Evolutionary conservation across 2,797 vertebrate genomes (phyloP), one percentile per base, ranked within the genome.

Genomic region (Crocidura indochinensis): DNA sequence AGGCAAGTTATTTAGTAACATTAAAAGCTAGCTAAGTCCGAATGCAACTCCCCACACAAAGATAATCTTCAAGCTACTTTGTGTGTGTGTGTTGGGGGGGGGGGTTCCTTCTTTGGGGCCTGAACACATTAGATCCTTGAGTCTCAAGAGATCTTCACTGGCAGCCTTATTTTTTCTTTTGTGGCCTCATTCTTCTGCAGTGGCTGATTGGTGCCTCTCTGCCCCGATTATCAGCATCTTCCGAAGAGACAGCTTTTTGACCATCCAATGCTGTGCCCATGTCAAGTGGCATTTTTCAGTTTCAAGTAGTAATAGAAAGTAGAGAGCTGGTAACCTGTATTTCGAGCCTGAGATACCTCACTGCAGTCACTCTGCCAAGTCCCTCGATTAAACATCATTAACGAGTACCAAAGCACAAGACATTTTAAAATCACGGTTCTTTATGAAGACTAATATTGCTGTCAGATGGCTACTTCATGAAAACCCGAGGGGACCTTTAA

Each of bases 371-470:
- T 75, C 47, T 20, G n/a, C 73, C 65, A 29, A 71, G 38, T 29
- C 49, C 51, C 84, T 8, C 9, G 67, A 85, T 77, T 22, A 64
- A 29, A 78, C 84, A 87, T 78, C 64, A 71, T 72, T 11, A 91
- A 60, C 1, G 1, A 86, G 86, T n/a, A 72, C 46, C 11, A 1
- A 11, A 20, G 56, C 29, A n/a, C 81, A 72, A 91, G 93, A 75
- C 84, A 53, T 47, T 91, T 91, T 91, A 75, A 92, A 90, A 94
- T 71, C 12, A 82, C 11, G 77, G 17, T 88, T 90, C 71, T 93
- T 95, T 95, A 95, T 95, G 82, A 94, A 96, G 92, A 96, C 93
- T 93, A 92, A 95, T 95, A 89, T 47, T 75, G 91, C 95, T 96
- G 95, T 96, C 95, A 83, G 80, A 84, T 80, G 88, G 8, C 88